Evolutionary conservation across 37 sponge, comb jelly and placozoan species (phyloP), one percentile per base, ranked within the genome.

Genomic region (Chondrilla cf. caribensis): DNA sequence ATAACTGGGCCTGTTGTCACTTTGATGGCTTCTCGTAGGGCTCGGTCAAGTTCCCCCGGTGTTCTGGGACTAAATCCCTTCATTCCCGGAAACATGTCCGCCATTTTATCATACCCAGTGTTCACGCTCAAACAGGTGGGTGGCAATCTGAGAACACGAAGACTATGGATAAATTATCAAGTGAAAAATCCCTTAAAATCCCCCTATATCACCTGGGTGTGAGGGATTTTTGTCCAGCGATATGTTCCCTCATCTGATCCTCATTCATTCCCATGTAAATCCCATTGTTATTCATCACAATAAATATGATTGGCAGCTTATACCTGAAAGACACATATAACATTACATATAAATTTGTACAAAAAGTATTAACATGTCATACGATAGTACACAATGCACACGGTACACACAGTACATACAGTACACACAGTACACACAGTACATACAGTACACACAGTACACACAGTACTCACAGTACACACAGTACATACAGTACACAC

Each of bases 271-370:
- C 97, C 21, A 75, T 78, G 58, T 86, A 90, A 33, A 96, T 96
- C 0, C 97, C 97, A 88, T 86, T 93, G 71, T 96, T 96, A 77
- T 96, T 96, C 89, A 96, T 88, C 5, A 96, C 76, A 28, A 96
- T 86, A 64, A 93, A 93, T 0, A 93, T 43, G 14, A 96, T 91
- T 0, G 97, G 97, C 7, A 96, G 87, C 76, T 90, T 60, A 71
- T 96, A 96, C 66, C 97, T 93, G 43, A 11, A 85, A n/a, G 28
- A 36, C 28, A 62, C 11, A 28, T 17, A 28, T 43, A 75, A 75
- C 15, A 43, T 44, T 44, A 6, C 32, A 75, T 25, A 7, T 17
- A 64, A 31, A 25, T 17, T 8, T 15, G 58, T 57, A 57, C 19
- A 19, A 21, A 57, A 57, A 57, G 58, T 57, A 21, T 21, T 19